phyloP scores from a whole-genome alignment of 1,140 invertebrate genomes.

The Aphelinus certus region DNA sequence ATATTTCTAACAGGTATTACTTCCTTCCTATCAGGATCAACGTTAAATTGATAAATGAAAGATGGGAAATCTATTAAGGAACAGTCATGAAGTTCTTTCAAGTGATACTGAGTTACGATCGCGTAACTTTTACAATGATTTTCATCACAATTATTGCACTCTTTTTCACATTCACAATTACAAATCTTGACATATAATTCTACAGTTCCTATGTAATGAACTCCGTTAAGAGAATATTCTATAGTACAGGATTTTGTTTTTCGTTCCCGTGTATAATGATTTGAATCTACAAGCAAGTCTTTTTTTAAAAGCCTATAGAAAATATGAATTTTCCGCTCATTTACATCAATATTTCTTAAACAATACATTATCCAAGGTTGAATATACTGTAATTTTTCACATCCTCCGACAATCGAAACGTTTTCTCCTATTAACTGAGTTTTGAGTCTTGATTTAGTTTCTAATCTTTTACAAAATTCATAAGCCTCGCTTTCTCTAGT shows the following conservation, averaged over 20 bases:
- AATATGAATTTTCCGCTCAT: neutral
- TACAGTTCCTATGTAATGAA: neutral
- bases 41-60: neutral
- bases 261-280: neutral
- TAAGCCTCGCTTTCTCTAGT: neutral
- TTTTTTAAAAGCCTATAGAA: slow-evolving; percentile 2
- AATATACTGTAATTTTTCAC: neutral
- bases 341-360: neutral
- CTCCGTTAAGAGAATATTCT: neutral
- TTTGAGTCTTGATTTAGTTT: too few species aligned
- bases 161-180: neutral
- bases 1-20: neutral
- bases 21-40: neutral
- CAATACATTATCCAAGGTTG: neutral
- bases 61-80: neutral
- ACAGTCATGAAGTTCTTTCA: neutral
- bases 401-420: neutral
- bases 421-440: neutral
- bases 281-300: neutral
- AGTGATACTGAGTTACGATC: neutral
- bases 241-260: slow-evolving; percentile 8
- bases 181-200: slow-evolving; percentile 12
- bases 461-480: slow-evolving; percentile 6
- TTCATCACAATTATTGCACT: neutral
- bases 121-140: neutral